Evolutionary conservation across 2,888 invertebrate genomes (phyloP).

Genomic region (Pteria penguin): DNA sequence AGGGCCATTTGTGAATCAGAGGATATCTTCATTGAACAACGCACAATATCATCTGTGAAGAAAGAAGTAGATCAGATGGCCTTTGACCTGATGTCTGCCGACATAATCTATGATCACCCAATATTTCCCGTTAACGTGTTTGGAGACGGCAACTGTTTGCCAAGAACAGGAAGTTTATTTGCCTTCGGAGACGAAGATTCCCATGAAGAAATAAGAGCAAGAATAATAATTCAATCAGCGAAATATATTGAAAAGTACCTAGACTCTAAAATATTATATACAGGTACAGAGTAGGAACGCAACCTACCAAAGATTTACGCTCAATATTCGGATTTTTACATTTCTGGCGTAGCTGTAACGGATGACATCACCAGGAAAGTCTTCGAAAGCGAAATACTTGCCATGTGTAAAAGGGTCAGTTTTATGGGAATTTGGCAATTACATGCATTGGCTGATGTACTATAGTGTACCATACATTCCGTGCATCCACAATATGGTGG

Average conservation of each 20-base stretch:
- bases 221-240: constrained; percentile 14
- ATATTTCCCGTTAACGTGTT: constrained; percentile 5
- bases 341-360: neutral
- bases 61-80: constrained; percentile 27
- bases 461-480: neutral
- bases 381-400: neutral
- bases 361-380: neutral
- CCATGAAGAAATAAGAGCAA: constrained; percentile 2
- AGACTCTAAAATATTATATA: neutral
- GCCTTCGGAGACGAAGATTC: neutral
- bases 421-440: neutral
- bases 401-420: neutral
- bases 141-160: constrained; percentile 24
- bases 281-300: neutral
- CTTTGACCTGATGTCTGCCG: constrained; percentile 11
- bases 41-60: constrained; percentile 6
- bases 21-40: neutral
- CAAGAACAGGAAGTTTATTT: constrained; percentile 25
- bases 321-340: constrained; percentile 10
- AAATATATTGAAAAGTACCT: constrained; percentile 12
- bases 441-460: neutral
- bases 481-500: neutral
- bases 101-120: neutral
- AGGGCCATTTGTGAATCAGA: neutral
- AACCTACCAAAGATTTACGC: neutral